phyloP scores from a whole-genome alignment of 2,888 invertebrate genomes.

The Diaphora mendica region DNA sequence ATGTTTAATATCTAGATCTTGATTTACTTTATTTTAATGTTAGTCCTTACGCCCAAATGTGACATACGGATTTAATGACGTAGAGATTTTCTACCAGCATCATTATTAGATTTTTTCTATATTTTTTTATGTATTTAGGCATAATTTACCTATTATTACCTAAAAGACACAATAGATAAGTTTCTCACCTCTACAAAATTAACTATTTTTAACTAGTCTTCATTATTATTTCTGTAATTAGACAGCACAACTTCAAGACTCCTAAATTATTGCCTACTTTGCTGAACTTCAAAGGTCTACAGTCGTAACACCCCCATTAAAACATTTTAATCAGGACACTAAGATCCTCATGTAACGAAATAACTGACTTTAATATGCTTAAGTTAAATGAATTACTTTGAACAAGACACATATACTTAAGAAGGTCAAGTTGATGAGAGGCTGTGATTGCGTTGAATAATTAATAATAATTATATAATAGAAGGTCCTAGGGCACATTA shows the following conservation, averaged over 20 bases:
- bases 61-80: too few species aligned
- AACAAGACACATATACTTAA: not conserved
- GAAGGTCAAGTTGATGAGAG: not conserved
- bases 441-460: not conserved
- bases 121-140: too few species aligned
- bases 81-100: too few species aligned
- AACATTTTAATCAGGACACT: slow-evolving; percentile 5
- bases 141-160: not conserved
- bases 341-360: slow-evolving; percentile 5
- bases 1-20: too few species aligned
- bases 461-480: not conserved
- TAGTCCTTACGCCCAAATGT: too few species aligned
- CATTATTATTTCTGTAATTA: not conserved
- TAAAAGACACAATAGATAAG: not conserved
- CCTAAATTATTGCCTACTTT: not conserved
- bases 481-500: not conserved
- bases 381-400: slow-evolving; percentile 19
- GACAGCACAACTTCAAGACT: not conserved
- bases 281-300: not conserved
- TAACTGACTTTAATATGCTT: slow-evolving; percentile 4
- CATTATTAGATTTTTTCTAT: too few species aligned
- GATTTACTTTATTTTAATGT: too few species aligned
- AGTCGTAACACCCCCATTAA: slow-evolving; percentile 6
- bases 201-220: not conserved
- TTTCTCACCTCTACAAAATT: not conserved